Conservation (phyloP, 35 echinoderm and acorn worm genomes). For the Lytechinus variegatus region DNA sequence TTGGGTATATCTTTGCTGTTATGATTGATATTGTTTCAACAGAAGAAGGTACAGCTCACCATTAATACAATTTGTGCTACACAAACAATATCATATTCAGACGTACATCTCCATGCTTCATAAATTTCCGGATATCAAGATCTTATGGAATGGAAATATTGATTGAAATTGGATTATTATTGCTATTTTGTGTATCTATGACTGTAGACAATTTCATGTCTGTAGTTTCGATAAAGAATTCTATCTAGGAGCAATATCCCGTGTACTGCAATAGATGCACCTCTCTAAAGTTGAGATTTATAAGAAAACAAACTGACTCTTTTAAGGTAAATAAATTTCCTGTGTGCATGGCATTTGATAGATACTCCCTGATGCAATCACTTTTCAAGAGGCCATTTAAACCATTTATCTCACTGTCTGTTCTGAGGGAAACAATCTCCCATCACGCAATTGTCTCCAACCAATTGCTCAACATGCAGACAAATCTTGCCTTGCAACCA, state of each 20-base stretch:
- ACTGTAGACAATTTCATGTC: neutral
- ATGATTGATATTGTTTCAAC: neutral
- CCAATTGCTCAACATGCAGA: slow-evolving; percentile 10
- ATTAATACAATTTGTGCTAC: neutral
- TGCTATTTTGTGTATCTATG: neutral
- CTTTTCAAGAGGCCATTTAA: slow-evolving; percentile 1
- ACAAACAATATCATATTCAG: neutral
- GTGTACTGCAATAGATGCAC: neutral
- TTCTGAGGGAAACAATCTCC: neutral
- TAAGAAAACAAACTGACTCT: neutral
- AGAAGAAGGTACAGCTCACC: neutral
- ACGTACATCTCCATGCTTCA: neutral
- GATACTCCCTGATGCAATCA: slow-evolving; percentile 10
- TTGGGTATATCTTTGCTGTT: neutral
- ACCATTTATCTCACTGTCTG: slow-evolving; percentile 12
- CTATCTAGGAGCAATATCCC: neutral
- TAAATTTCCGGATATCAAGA: neutral
- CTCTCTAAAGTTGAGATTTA: neutral
- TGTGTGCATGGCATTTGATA: neutral
- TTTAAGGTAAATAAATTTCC: slow-evolving; percentile 14
- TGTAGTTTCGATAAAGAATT: neutral
- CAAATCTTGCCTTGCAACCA: slow-evolving; percentile 2
- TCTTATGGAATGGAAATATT: neutral
- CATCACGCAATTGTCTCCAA: neutral
- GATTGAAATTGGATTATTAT: neutral